Percentiles rank a stretch among this genome's conserved stretches.
phyloP scores from a whole-genome alignment of 2,797 vertebrate species.

The Phrynocephalus guinanensis region DNA sequence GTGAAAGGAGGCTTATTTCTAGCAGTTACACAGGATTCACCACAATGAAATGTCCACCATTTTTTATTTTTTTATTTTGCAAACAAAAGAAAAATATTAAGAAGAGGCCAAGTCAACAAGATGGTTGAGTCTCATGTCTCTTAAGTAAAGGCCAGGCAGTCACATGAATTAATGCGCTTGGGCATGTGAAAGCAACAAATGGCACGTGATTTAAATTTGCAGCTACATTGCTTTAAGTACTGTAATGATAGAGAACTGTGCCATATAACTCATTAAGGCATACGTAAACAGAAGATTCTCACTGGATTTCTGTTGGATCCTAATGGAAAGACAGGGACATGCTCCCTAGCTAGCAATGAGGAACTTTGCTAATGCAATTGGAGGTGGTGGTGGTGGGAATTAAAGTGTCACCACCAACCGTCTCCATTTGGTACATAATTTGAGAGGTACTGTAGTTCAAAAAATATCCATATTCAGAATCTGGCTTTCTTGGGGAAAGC shows the following conservation, averaged over 20 bases:
- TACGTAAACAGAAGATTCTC: conserved; percentile 65
- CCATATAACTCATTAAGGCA: conserved; percentile 62
- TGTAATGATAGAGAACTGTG: conserved; percentile 55
- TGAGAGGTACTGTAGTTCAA: too few species aligned
- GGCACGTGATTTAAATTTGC: conserved; percentile 56
- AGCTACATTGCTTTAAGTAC: conserved; percentile 53
- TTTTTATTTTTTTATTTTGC: neutral
- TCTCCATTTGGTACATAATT: too few species aligned
- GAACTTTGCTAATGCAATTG: neutral
- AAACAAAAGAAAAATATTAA: neutral
- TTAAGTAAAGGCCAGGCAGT: conserved; percentile 6
- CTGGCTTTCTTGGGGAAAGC: too few species aligned
- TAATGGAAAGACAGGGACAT: conserved; percentile 2
- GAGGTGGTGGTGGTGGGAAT: too few species aligned
- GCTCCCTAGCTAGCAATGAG: neutral
- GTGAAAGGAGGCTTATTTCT: conserved; percentile 23
- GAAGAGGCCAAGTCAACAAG: neutral
- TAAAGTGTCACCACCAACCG: neutral
- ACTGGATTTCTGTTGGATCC: conserved; percentile 21
- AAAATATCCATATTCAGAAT: too few species aligned
- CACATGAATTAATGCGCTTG: conserved; percentile 23
- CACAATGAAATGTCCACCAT: neutral
- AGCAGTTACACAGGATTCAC: neutral
- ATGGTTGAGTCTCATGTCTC: conserved; percentile 35
- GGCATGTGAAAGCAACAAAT: conserved; percentile 29